A percentile compares a stretch with the other conserved stretches of the same genome.
Conservation (phyloP, 2,888 invertebrate genomes). For the Apocheima hispidaria region DNA sequence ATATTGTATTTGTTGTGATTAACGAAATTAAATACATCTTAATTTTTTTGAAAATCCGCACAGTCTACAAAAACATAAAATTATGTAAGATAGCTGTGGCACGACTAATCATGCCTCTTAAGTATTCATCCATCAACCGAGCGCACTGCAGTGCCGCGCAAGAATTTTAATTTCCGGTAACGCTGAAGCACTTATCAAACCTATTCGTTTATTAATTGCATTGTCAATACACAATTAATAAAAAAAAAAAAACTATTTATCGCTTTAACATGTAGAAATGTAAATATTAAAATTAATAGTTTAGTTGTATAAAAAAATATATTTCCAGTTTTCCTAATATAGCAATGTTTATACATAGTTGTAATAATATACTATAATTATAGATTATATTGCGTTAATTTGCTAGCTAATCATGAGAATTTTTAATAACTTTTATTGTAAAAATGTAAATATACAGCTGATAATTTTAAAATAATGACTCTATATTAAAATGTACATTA, state of each 20-base stretch:
- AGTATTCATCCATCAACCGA: too few species aligned
- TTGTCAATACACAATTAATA: slow-evolving; percentile 3
- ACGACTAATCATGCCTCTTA: too few species aligned
- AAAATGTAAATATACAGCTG: slow-evolving; percentile 48
- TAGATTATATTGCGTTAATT: slow-evolving; percentile 39
- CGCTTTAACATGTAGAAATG: slow-evolving; percentile 24
- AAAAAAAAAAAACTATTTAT: slow-evolving; percentile 4
- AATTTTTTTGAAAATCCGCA: too few species aligned
- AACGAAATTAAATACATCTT: too few species aligned
- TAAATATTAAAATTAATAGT: slow-evolving; percentile 32
- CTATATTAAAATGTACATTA: slow-evolving; percentile 30
- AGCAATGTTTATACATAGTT: slow-evolving; percentile 39
- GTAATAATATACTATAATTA: slow-evolving; percentile 27
- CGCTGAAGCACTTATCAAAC: too few species aligned
- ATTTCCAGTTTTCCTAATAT: slow-evolving; percentile 40
- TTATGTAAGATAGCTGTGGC: too few species aligned
- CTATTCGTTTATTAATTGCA: slow-evolving; percentile 5
- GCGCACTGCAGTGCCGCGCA: too few species aligned
- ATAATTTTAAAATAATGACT: slow-evolving; percentile 36
- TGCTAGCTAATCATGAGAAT: slow-evolving; percentile 47
- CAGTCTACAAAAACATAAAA: too few species aligned
- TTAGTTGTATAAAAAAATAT: slow-evolving; percentile 42
- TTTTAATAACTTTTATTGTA: slow-evolving; percentile 45
- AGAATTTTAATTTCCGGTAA: too few species aligned
- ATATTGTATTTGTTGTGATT: too few species aligned